phyloP scores from a whole-genome alignment of 2,797 vertebrate species.

The Hippoglossus hippoglossus region DNA sequence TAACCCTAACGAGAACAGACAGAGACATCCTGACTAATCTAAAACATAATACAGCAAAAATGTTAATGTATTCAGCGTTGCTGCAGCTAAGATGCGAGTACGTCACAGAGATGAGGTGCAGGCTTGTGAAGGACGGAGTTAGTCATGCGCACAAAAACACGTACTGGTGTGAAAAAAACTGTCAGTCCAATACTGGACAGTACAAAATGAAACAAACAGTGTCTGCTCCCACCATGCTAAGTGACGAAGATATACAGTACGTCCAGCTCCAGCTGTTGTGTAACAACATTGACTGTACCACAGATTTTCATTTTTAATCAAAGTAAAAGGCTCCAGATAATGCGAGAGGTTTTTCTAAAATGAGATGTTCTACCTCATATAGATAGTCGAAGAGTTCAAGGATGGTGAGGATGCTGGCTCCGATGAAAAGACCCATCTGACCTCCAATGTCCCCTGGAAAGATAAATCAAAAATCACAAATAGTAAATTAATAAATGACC shows the following conservation, averaged over 20 bases:
- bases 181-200: slow-evolving; percentile 5
- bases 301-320: slow-evolving; percentile 1
- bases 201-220: background rate
- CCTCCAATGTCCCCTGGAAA: slow-evolving; percentile 95
- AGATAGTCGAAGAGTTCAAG: slow-evolving; percentile 98
- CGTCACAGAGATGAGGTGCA: slow-evolving; percentile 23
- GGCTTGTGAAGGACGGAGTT: slow-evolving; percentile 19
- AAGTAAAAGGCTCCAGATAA: background rate
- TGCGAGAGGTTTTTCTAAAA: background rate
- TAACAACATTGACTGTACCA: background rate
- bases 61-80: slow-evolving; percentile 73
- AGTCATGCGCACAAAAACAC: slow-evolving; percentile 33
- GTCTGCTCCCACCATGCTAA: background rate
- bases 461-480: slow-evolving; percentile 10
- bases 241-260: background rate
- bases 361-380: slow-evolving; percentile 89
- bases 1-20: slow-evolving; percentile 59
- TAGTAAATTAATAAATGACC: background rate
- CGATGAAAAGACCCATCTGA: slow-evolving; percentile 99
- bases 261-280: background rate
- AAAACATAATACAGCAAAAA: slow-evolving; percentile 68
- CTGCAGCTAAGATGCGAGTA: slow-evolving; percentile 28
- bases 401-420: slow-evolving; percentile 97
- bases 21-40: slow-evolving; percentile 64
- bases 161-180: slow-evolving; percentile 36